Conservation (phyloP, 2,797 vertebrate species). For the Enteromius treurensis region DNA sequence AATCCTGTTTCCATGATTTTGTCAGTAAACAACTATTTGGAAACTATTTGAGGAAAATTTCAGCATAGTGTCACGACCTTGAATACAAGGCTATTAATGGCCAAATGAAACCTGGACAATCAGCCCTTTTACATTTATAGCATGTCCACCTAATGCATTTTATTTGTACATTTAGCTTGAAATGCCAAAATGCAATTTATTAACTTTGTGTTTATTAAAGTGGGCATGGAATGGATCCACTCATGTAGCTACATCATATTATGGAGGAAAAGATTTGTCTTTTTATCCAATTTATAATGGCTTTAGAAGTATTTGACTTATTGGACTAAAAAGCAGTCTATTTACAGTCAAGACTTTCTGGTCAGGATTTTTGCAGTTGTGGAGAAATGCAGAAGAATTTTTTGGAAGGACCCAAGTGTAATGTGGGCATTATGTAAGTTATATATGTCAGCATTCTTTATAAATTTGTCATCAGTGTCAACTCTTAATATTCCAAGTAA, state of each 20-base stretch:
- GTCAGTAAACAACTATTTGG: background rate
- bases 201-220: background rate
- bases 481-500: background rate
- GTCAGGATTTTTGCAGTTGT: background rate
- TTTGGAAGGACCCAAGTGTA: too few relatives aligned
- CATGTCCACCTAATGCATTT: background rate
- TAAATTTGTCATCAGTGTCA: background rate
- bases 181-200: background rate
- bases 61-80: background rate
- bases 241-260: background rate
- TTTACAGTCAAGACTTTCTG: background rate
- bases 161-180: background rate
- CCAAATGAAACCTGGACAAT: background rate
- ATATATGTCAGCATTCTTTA: background rate
- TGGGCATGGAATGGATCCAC: background rate
- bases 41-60: background rate
- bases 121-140: background rate
- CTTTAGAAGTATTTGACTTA: background rate
- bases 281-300: background rate
- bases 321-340: background rate
- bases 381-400: background rate
- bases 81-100: background rate
- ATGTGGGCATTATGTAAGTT: background rate
- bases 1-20: background rate
- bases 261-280: background rate